Percentiles rank a stretch among this genome's conserved stretches.
These are phyloP conservation scores for Melanotaenia trifasciata DNA, from an alignment of 2,797 vertebrate genomes.

Conservation along the genomic window DNA sequence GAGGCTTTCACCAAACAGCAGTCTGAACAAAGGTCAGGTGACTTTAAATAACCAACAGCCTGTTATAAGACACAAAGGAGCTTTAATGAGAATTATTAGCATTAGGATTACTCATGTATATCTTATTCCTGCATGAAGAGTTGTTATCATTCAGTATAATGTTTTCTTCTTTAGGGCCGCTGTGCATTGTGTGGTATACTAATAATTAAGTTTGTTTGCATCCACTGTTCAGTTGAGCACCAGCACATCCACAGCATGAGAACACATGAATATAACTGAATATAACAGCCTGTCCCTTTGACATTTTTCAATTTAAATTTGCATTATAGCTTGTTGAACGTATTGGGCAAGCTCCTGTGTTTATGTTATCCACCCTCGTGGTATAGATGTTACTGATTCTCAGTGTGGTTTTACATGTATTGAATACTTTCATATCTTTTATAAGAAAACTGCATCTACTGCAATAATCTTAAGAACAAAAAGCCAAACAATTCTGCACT, in stretches of 20 bases:
- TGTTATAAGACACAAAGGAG: constrained; percentile 25
- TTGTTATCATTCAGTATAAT: constrained; percentile 46
- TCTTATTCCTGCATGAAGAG: constrained; percentile 43
- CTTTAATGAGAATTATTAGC: constrained; percentile 54
- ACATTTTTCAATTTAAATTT: constrained; percentile 15
- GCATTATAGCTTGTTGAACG: constrained; percentile 1
- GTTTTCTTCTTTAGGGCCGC: constrained; percentile 39
- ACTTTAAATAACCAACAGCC: constrained; percentile 35
- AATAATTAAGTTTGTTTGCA: constrained; percentile 50
- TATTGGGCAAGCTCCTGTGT: neutral
- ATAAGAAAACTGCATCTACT: neutral
- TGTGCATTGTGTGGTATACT: constrained; percentile 37
- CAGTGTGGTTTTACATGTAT: neutral
- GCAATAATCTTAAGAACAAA: neutral
- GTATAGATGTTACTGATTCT: neutral
- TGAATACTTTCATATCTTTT: neutral
- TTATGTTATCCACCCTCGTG: neutral
- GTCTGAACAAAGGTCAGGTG: constrained; percentile 56
- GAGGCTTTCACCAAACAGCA: constrained; percentile 27
- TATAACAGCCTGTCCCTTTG: constrained; percentile 16
- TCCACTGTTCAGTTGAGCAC: constrained; percentile 54
- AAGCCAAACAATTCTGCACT: neutral
- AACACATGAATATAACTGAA: constrained; percentile 43
- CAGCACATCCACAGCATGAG: constrained; percentile 21
- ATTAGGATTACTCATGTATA: constrained; percentile 49